Evolutionary conservation across 1,140 invertebrate species (phyloP), one percentile per base, ranked within the genome.

Genomic region (Psix sp.): DNA sequence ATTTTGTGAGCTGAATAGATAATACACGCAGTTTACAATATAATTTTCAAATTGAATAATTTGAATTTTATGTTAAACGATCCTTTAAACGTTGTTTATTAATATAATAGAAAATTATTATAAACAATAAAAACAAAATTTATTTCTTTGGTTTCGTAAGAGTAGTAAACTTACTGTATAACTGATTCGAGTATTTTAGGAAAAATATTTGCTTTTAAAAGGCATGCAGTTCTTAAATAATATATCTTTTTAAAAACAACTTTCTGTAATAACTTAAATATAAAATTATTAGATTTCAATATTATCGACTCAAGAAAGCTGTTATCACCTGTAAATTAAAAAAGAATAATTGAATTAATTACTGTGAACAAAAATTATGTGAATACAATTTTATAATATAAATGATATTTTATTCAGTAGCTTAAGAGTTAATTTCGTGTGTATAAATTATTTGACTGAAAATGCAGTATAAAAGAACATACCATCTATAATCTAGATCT

Each of bases 261-360:
- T 81, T 51, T 91, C 91, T 83, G 91, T 91, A 43, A 91, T 89
- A 80, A 89, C 88, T 85, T 91, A 90, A 79, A 91, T 90, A 71
- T 90, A 92, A 91, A 88, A 93, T 90, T 33, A 91, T 89, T 86
- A 92, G 92, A 86, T 94, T 94, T 80, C 92, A 89, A 82, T 93
- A 94, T 74, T 89, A 89, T 83, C 91, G 89, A 51, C 93, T 92
- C 80, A 93, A 86, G 82, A 93, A 91, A 75, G 93, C 91, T 81
- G 93, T 93, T 79, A 93, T 90, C 77, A 94, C 88, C 93, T 94
- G 84, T 17, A 86, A 86, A 77, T 29, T 29, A 29, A 7, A 29
- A 7, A 24, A 24, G 7, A 10, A 7, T 2, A n/a, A 29, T 29
- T 29, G 6, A 29, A 29, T 2, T 7, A 29, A 10, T 7, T 7